Percentiles rank a stretch among this genome's conserved stretches.
These are phyloP conservation scores for Cherax quadricarinatus DNA, from an alignment of 1,140 invertebrate species.

Conservation along the genomic window DNA sequence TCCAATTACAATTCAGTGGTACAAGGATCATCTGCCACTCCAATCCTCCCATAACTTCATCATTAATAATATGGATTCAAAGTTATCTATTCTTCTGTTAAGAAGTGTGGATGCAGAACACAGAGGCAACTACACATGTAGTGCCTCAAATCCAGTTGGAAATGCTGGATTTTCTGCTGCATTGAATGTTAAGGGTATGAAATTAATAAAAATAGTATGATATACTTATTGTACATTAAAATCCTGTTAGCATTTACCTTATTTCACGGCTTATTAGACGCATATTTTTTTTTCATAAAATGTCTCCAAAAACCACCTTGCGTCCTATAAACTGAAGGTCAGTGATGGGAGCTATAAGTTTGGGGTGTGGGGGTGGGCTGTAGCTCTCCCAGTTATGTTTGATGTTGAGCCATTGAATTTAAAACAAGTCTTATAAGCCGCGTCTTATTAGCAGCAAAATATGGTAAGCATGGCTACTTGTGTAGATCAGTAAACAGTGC, in stretches of 20 bases:
- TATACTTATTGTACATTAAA: not conserved
- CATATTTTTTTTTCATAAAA: no score
- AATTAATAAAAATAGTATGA: not conserved
- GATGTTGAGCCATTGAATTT: no score
- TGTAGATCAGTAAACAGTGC: not conserved
- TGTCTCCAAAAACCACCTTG: no score
- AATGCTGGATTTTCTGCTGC: constrained; percentile 51
- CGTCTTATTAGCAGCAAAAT: no score
- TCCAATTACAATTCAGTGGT: constrained; percentile 82
- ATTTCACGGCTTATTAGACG: no score
- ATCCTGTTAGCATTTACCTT: not conserved
- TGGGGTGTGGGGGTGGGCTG: no score
- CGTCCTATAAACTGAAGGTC: no score
- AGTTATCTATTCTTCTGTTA: constrained; percentile 51
- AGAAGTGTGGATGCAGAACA: constrained; percentile 67
- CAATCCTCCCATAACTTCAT: constrained; percentile 63
- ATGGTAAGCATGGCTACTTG: not conserved
- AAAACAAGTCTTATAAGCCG: no score
- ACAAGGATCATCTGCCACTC: constrained; percentile 65
- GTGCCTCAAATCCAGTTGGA: constrained; percentile 77
- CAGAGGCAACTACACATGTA: constrained; percentile 77
- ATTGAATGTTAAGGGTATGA: constrained; percentile 73
- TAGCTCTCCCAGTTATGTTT: no score
- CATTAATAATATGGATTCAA: constrained; percentile 64
- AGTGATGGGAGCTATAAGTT: no score